These are phyloP conservation scores for Augochlora pura DNA, from an alignment of 1,140 invertebrate species.

Conservation along the genomic window DNA sequence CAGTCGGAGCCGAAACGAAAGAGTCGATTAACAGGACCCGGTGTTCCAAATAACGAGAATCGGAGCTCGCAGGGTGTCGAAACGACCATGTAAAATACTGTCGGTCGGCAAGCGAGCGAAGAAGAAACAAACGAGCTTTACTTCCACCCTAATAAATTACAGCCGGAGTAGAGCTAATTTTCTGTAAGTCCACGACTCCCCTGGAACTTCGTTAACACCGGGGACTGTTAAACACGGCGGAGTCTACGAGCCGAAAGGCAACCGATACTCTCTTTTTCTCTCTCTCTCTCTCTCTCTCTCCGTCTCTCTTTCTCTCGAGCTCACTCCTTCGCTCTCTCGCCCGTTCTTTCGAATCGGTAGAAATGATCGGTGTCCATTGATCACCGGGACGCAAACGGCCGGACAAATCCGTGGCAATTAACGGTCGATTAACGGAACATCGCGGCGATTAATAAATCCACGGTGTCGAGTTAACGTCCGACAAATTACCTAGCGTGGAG, in stretches of 20 bases:
- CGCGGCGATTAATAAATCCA: constrained; percentile 4
- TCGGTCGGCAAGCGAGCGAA: not conserved
- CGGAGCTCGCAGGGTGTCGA: not conserved
- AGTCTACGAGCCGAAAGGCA: constrained; percentile 1
- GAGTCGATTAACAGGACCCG: not conserved
- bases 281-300: not conserved
- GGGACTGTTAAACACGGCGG: no score
- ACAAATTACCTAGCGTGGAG: constrained; percentile 16
- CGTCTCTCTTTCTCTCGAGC: not conserved
- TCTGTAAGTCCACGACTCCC: not conserved
- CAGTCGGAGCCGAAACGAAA: not conserved
- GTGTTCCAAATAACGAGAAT: not conserved
- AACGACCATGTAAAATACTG: not conserved
- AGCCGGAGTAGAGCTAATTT: not conserved
- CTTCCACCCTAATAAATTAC: constrained; percentile 3
- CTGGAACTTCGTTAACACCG: constrained; percentile 2
- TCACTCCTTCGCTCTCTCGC: not conserved
- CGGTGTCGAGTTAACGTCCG: not conserved
- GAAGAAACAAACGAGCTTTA: not conserved
- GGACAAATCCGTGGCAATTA: constrained; percentile 7
- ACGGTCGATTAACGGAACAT: constrained; percentile 16
- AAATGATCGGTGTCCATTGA: not conserved
- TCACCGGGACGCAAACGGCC: no score
- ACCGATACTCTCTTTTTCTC: not conserved
- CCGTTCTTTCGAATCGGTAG: not conserved